Evolutionary conservation across 1,140 invertebrate genomes (phyloP), one percentile per base, ranked within the genome.

Genomic region (Carposina sasakii): DNA sequence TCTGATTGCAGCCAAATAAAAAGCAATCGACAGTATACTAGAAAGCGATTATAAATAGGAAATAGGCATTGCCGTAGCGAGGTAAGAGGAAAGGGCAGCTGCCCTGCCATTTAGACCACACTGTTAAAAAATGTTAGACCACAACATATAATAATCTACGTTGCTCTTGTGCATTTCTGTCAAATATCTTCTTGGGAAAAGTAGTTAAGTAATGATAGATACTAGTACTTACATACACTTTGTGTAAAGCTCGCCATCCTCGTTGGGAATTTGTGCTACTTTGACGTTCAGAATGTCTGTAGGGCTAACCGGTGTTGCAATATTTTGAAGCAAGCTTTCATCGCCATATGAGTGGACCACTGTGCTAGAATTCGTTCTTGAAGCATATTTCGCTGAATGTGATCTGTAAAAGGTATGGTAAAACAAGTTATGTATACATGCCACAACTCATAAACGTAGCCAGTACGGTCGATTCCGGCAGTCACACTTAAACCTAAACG

Each of bases 361-460:
- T 23, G 87, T 81, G 8, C 89, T 88, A 31, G 81, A 65, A 68
- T 89, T 90, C 20, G 69, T 83, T 48, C 89, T 69, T 10, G 81
- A 70, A 12, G 75, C 75, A 67, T 89, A 90, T 55, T 87, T 89
- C 19, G 67, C 75, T 6, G 88, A 89, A 42, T 78, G 83, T 16
- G 82, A 71, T 30, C 76, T 77, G 62, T 21, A 67, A 69, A 58
- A 23, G n/a, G 31, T 8, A 23, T 23, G 17, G 20, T 19, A 9
- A 20, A 2, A 12, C 3, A 22, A 20, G 20, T 40, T 4, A 2
- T 19, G 4, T 9, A 26, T 26, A 6, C 24, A 26, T 6, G 12
- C 5, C 12, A 26, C 24, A 26, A 6, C 5, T 26, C 12, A 26
- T 12, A 26, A 6, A 26, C 24, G 12, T 26, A 26, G 5, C 5